Evolutionary conservation across 2,797 vertebrate species (phyloP).

Genomic region (Microchirus variegatus): DNA sequence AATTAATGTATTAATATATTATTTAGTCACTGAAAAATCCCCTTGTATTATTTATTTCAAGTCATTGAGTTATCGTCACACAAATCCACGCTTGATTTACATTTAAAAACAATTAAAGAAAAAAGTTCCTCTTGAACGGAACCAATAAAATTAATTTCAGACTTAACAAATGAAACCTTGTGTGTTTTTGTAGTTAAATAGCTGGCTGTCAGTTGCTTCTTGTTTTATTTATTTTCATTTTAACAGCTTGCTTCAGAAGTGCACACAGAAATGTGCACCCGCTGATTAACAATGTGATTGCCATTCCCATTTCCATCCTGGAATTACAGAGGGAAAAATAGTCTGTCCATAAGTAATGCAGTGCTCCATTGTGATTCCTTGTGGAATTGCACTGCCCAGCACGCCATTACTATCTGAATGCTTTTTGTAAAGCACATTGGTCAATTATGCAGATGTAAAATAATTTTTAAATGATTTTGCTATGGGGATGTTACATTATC

Average conservation of each 20-base stretch:
- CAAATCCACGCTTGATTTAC: too few species aligned
- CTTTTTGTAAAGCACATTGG: constrained; percentile 48
- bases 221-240: constrained; percentile 17
- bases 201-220: constrained; percentile 9
- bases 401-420: constrained; percentile 71
- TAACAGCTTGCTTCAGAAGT: constrained; percentile 37
- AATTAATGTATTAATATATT: too few species aligned
- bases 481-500: constrained; percentile 47
- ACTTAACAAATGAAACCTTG: too few species aligned
- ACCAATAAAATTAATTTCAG: too few species aligned
- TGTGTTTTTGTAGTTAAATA: constrained; percentile 4
- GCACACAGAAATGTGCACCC: constrained; percentile 58
- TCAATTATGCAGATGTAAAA: constrained; percentile 74
- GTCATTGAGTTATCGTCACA: too few species aligned
- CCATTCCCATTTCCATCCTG: constrained; percentile 64
- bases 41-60: too few species aligned
- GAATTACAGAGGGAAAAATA: constrained; percentile 77
- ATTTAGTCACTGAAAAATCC: too few species aligned
- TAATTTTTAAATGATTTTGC: constrained; percentile 64
- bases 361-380: constrained; percentile 72
- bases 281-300: constrained; percentile 64
- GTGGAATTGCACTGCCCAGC: constrained; percentile 71
- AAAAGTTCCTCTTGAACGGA: too few species aligned
- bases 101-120: too few species aligned
- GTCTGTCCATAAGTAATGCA: constrained; percentile 76